Evolutionary conservation across 2,888 invertebrate genomes (phyloP).

Genomic region (Pimpla rufipes): DNA sequence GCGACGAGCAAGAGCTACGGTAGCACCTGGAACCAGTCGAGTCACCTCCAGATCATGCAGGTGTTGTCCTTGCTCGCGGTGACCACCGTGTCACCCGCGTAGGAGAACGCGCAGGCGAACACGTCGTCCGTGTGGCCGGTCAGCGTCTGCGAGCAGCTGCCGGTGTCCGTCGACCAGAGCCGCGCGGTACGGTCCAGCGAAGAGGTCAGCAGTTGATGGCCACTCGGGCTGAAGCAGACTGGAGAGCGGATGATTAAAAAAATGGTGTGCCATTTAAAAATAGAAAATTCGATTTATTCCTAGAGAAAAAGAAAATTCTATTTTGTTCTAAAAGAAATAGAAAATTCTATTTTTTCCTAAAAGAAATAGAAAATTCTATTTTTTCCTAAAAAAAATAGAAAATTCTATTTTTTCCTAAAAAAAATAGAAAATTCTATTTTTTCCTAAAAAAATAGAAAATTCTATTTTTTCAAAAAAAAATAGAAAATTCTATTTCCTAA

Average conservation of each 20-base stretch:
- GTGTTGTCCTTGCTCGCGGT: slow-evolving; percentile 95
- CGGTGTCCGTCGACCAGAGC: slow-evolving; percentile 90
- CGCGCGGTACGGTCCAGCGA: slow-evolving; percentile 92
- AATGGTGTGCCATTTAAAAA: no score
- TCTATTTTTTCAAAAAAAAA: no score
- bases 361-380: no score
- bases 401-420: no score
- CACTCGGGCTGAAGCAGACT: slow-evolving; percentile 94
- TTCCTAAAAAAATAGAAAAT: no score
- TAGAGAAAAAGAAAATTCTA: no score
- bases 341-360: no score
- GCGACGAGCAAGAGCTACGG: slow-evolving; percentile 76
- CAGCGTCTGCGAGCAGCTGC: slow-evolving; percentile 90
- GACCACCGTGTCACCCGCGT: slow-evolving; percentile 91
- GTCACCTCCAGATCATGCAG: slow-evolving; percentile 92
- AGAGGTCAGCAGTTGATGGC: slow-evolving; percentile 90
- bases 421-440: no score
- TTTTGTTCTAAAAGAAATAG: no score
- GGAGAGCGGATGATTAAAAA: slow-evolving; percentile 74
- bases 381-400: no score
- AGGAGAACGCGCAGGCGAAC: slow-evolving; percentile 93
- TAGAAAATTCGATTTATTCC: no score
- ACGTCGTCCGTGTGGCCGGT: slow-evolving; percentile 93
- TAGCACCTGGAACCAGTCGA: slow-evolving; percentile 88
- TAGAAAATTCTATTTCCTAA: no score